Evolutionary conservation across 1,140 invertebrate species (phyloP).

Genomic region (Drosophila truncata): DNA sequence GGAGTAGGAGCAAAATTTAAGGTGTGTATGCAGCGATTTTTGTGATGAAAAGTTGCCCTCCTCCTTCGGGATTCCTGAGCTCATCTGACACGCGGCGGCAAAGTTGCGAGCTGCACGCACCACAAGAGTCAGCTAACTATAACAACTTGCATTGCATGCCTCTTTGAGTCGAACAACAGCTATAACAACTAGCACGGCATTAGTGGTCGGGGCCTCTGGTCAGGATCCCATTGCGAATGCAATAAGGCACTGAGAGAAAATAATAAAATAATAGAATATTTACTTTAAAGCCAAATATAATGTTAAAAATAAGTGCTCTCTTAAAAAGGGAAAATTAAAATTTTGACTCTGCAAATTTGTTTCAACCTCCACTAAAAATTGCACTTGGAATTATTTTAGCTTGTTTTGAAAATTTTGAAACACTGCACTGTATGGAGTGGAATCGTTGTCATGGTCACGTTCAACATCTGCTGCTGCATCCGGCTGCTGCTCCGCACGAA

Average conservation of each 20-base stretch:
- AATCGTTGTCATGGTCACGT: conserved; percentile 79
- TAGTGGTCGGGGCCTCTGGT: conserved; percentile 49
- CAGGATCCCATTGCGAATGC: conserved; percentile 9
- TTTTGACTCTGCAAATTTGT: background rate
- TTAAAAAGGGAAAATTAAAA: background rate
- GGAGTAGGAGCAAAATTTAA: conserved; percentile 13
- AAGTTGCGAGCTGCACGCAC: conserved; percentile 66
- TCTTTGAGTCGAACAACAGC: conserved; percentile 71
- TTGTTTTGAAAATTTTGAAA: background rate
- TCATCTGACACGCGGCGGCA: conserved; percentile 32
- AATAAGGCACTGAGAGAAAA: conserved; percentile 18
- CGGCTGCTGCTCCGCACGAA: conserved; percentile 66
- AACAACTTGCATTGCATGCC: conserved; percentile 64
- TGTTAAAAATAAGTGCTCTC: background rate
- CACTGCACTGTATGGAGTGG: conserved; percentile 15
- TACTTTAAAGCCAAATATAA: background rate
- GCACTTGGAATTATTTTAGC: background rate
- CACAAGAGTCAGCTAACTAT: conserved; percentile 53
- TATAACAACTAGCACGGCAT: conserved; percentile 75
- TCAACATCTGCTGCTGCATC: conserved; percentile 66
- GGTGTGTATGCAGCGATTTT: conserved; percentile 20
- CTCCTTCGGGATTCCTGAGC: background rate
- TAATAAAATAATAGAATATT: no score
- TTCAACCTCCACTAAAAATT: background rate
- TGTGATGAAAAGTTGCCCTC: background rate